These are phyloP conservation scores for Gracilinanus agilis DNA, from an alignment of 2,113 vertebrate species.

Conservation along the genomic window DNA sequence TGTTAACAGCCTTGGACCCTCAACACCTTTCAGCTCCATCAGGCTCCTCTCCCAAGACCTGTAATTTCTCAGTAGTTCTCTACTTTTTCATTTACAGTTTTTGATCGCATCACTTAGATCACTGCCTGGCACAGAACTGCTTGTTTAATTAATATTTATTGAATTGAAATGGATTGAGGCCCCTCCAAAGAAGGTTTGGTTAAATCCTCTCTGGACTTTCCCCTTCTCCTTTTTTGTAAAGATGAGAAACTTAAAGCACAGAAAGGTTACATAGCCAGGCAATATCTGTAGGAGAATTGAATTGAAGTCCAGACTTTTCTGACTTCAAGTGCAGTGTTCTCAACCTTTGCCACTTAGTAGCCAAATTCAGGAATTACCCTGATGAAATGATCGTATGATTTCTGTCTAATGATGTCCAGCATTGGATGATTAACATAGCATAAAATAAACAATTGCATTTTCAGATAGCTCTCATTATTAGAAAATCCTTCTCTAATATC, in stretches of 20 bases:
- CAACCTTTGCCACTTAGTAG: not conserved
- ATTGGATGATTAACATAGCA: not conserved
- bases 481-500: slow-evolving; percentile 4
- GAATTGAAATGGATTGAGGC: not conserved
- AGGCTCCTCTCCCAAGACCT: not conserved
- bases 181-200: not conserved
- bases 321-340: not conserved
- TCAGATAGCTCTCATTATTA: not conserved
- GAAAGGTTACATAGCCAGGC: not conserved
- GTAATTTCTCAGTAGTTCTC: not conserved
- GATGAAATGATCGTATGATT: not conserved
- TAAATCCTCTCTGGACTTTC: not conserved
- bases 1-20: not conserved
- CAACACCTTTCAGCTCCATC: not conserved
- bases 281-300: not conserved
- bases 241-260: not conserved
- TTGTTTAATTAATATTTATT: not conserved
- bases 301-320: not conserved
- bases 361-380: not conserved
- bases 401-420: not conserved
- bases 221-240: not conserved
- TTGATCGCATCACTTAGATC: not conserved
- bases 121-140: not conserved
- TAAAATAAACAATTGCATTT: not conserved
- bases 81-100: not conserved